Base-by-base conservation (phyloP, 2,797 vertebrate species). In the Pagetopsis macropterus region DNA sequence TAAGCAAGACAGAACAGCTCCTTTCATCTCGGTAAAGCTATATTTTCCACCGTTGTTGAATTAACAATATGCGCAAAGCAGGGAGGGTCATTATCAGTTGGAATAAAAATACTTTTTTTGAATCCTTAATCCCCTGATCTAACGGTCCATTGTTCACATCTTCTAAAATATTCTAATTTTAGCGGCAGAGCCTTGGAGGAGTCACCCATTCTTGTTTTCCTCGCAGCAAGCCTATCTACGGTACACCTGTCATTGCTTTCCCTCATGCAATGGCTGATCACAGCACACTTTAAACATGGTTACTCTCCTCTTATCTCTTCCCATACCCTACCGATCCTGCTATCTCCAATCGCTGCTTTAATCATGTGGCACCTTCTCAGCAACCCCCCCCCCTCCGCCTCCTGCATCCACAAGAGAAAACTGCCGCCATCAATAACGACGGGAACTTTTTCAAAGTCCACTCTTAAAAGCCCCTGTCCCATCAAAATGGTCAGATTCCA, bases 211-310 rank as follows among this genome's bases (percentile, higher is more conserved):
- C 58, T 78, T 90, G 90, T 91, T 91, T 90, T 89, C 78, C 89
- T 91, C 67, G 1, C 84, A 69, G 82, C 67, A 2, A 70, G 78
- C 84, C 80, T 86, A 79, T 87, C 86, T 79, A 31, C 82, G 67
- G 71, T 82, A 84, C 88, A 92, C 88, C 93, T 93, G 93, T 93
- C 94, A 94, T 78, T 86, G 86, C 85, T 83, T 81, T 90, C 89
- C 86, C 89, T 89, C 73, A 73, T 83, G 82, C 87, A 91, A 91
- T 89, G 84, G 92, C 82, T 94, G 94, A 94, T 94, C 94, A 94
- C 90, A 94, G 92, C 86, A 85, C 90, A 87, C 92, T 94, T 94
- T 94, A 94, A 93, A 94, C 90, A 88, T 75, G 84, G 79, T 90
- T 92, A 88, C 92, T 88, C 86, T 88, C 72, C 88, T 92, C 88